Conservation (phyloP, 2,797 vertebrate genomes). For the Rhabdophis nuchalis region DNA sequence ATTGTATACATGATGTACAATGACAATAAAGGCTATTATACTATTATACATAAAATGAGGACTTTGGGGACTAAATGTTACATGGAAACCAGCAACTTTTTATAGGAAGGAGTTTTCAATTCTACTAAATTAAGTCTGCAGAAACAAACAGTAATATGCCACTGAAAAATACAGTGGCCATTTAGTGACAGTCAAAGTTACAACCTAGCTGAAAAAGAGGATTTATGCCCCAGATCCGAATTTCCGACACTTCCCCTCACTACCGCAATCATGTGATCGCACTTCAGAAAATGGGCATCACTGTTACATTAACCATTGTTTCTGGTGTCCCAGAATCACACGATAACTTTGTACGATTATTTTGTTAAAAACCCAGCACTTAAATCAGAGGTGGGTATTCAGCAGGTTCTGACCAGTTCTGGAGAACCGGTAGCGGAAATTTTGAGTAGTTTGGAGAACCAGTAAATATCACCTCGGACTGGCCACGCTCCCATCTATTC, state of each 20-base stretch:
- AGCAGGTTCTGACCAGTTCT: too few relatives aligned
- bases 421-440: too few relatives aligned
- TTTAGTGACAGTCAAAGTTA: not conserved
- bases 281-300: not conserved
- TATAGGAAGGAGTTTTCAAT: accelerated
- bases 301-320: too few relatives aligned
- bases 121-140: not conserved
- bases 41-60: not conserved
- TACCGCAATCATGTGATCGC: not conserved
- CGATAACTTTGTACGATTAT: accelerated
- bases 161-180: not conserved
- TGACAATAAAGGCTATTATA: too few relatives aligned
- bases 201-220: not conserved
- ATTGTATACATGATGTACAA: too few relatives aligned
- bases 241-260: not conserved
- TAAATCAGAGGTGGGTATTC: too few relatives aligned
- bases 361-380: too few relatives aligned
- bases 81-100: not conserved
- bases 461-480: too few relatives aligned
- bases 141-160: not conserved
- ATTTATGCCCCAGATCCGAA: not conserved
- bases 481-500: too few relatives aligned
- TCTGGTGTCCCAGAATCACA: not conserved
- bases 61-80: not conserved
- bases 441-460: too few relatives aligned